phyloP scores from a whole-genome alignment of 2,888 invertebrate genomes.

The Rambutsinella grinnellia region DNA sequence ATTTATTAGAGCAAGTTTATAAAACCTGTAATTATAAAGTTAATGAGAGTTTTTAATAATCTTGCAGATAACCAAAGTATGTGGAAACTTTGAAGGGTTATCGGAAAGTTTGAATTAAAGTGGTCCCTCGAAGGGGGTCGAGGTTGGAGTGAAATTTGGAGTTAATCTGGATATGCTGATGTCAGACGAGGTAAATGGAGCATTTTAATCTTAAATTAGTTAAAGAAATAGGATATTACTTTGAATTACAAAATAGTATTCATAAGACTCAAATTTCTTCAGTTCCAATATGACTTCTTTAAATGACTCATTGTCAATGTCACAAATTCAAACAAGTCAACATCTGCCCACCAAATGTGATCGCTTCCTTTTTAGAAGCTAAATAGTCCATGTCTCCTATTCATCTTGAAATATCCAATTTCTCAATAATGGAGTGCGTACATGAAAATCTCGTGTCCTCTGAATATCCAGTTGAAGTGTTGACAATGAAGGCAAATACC shows the following conservation, averaged over 20 bases:
- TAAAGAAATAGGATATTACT: too few relatives aligned
- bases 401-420: conserved; percentile 10
- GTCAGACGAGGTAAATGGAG: conserved; percentile 39
- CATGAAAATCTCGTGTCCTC: conserved; percentile 24
- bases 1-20: not conserved
- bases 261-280: not conserved
- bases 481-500: conserved; percentile 3
- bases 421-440: conserved; percentile 24
- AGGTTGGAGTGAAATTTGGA: conserved; percentile 6
- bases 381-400: not conserved
- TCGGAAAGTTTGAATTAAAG: not conserved
- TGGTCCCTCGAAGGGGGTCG: not conserved
- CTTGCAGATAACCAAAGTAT: not conserved
- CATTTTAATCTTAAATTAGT: too few relatives aligned
- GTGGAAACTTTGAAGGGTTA: not conserved
- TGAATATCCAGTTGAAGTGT: conserved; percentile 19
- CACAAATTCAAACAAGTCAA: not conserved
- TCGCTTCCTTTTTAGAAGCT: not conserved
- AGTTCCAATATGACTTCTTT: not conserved
- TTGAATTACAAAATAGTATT: not conserved
- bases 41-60: not conserved
- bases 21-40: not conserved
- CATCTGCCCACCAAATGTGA: conserved; percentile 25
- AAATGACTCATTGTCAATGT: not conserved
- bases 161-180: conserved; percentile 36